A percentile compares a stretch with the other conserved stretches of the same genome.
Evolutionary conservation across 2,797 vertebrate species (phyloP).

Genomic region (Myotis planiceps): DNA sequence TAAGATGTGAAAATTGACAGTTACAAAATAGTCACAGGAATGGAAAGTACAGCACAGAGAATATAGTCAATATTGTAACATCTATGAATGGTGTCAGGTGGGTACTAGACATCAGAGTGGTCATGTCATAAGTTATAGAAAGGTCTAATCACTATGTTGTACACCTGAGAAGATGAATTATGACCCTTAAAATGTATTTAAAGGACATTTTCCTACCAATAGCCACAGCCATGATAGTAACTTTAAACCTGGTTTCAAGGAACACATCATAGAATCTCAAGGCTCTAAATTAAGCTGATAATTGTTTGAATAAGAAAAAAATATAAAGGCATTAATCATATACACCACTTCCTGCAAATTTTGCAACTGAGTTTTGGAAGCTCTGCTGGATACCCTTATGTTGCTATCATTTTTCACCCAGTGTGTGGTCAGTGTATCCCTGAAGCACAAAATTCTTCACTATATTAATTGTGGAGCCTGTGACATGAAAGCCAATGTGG

Average conservation of each 20-base stretch:
- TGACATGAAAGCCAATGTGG: not conserved
- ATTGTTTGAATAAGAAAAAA: conserved; percentile 70
- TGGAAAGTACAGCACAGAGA: too few species aligned
- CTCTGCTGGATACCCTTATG: not conserved
- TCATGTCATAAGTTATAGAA: not conserved
- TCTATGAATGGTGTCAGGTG: not conserved
- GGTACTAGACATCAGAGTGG: not conserved
- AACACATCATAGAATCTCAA: conserved; percentile 59
- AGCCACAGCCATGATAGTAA: not conserved
- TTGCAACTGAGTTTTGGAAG: conserved; percentile 54
- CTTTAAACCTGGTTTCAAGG: conserved; percentile 55
- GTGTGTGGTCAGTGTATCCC: not conserved
- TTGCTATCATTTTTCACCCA: not conserved
- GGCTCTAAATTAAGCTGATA: conserved; percentile 77
- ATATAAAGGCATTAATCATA: conserved; percentile 75
- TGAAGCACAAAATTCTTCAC: conserved; percentile 20
- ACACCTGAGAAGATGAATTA: not conserved
- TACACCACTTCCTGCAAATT: conserved; percentile 68
- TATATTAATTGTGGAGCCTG: conserved; percentile 37
- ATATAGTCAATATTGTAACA: not conserved
- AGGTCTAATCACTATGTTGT: not conserved
- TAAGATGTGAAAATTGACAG: not conserved
- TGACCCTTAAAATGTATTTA: not conserved
- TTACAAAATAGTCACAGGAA: not conserved
- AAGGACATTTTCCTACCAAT: not conserved